Percentiles rank a stretch among this genome's conserved stretches.
Evolutionary conservation across 2,113 vertebrate species (phyloP).

Genomic region (Cyrtonyx montezumae): DNA sequence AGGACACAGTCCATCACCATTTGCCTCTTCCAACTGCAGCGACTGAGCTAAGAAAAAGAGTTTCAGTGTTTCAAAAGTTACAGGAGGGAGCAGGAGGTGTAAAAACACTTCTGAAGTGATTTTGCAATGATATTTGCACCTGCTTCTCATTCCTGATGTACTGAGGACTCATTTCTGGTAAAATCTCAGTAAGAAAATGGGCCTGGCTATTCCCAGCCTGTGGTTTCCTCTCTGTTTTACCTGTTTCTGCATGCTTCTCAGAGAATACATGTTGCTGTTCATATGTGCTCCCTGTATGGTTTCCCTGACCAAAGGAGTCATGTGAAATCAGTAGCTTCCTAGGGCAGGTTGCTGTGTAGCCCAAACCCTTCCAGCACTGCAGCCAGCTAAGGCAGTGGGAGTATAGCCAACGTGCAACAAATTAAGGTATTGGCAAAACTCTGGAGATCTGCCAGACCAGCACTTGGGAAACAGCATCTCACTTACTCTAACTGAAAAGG

Average conservation of each 20-base stretch:
- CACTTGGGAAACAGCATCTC: neutral
- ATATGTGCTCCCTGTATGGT: neutral
- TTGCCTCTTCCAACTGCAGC: neutral
- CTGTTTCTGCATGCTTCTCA: neutral
- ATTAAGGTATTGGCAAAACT: neutral
- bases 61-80: neutral
- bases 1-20: neutral
- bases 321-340: neutral
- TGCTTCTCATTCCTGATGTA: neutral
- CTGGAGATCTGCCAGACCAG: neutral
- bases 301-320: neutral
- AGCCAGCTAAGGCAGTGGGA: neutral
- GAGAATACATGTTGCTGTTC: neutral
- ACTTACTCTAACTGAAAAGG: neutral
- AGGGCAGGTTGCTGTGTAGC: neutral
- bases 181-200: neutral
- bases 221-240: neutral
- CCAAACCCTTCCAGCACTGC: neutral
- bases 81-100: neutral
- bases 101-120: neutral
- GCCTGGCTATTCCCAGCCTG: neutral
- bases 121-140: neutral
- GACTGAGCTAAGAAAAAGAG: neutral
- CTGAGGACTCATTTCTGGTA: neutral
- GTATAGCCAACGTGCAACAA: neutral